A percentile compares a stretch with the other conserved stretches of the same genome.
These are phyloP conservation scores for Sinella curviseta DNA, from an alignment of 1,140 invertebrate genomes.

Conservation along the genomic window DNA sequence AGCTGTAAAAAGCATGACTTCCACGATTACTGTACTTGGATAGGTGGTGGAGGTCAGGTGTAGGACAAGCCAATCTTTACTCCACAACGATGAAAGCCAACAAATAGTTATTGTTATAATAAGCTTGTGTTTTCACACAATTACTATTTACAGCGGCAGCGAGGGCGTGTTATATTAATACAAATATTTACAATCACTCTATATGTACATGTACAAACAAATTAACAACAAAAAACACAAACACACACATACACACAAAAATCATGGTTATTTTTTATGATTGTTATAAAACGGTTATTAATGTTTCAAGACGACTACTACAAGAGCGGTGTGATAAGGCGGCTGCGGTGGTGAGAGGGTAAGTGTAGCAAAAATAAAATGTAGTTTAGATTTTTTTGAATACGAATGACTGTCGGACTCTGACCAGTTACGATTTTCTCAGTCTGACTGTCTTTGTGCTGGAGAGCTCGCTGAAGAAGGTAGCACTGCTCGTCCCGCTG, in stretches of 20 bases:
- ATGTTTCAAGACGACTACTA: background rate
- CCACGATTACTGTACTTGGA: too few species aligned
- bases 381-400: slow-evolving; percentile 9
- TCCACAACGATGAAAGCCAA: too few species aligned
- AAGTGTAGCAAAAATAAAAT: background rate
- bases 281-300: background rate
- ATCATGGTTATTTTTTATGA: background rate
- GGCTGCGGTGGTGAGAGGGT: background rate
- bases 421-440: slow-evolving; percentile 67
- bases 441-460: slow-evolving; percentile 65
- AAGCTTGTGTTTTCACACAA: too few species aligned
- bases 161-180: background rate
- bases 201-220: background rate
- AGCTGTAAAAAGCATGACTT: too few species aligned
- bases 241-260: background rate
- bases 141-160: background rate
- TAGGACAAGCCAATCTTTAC: too few species aligned
- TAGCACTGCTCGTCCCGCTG: slow-evolving; percentile 64
- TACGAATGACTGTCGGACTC: background rate
- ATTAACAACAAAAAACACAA: too few species aligned
- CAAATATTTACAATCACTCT: background rate
- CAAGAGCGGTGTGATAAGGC: background rate
- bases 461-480: slow-evolving; percentile 63
- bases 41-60: too few species aligned
- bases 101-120: too few species aligned